A percentile compares a stretch with the other conserved stretches of the same genome.
Evolutionary conservation across 2,888 invertebrate species (phyloP).

Genomic region (Blastobasis lacticolella): DNA sequence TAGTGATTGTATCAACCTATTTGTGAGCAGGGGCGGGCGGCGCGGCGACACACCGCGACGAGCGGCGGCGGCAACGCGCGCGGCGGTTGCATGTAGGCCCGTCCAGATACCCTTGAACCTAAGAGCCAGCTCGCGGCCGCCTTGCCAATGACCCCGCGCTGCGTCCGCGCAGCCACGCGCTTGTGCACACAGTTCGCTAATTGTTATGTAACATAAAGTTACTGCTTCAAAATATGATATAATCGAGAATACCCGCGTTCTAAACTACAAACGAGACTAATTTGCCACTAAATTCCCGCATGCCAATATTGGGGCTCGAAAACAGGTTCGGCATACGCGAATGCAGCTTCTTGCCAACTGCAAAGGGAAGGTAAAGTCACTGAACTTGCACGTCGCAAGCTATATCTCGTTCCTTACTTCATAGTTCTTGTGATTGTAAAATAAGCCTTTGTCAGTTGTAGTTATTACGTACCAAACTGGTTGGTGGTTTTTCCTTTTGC

Average conservation of each 20-base stretch:
- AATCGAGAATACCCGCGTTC: constrained; percentile 10
- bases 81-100: constrained; percentile 50
- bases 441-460: constrained; percentile 44
- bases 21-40: neutral
- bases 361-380: constrained; percentile 64
- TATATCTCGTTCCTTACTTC: constrained; percentile 58
- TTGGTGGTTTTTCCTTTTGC: neutral
- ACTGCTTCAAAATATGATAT: too few species aligned
- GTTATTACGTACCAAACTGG: constrained; percentile 23
- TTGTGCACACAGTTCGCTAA: constrained; percentile 51
- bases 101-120: constrained; percentile 70
- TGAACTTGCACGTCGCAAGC: constrained; percentile 66
- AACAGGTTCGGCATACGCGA: constrained; percentile 64
- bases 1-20: neutral
- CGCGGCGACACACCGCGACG: neutral
- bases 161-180: constrained; percentile 54
- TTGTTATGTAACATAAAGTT: constrained; percentile 62
- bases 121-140: constrained; percentile 74
- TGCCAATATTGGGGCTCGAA: constrained; percentile 55
- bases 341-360: constrained; percentile 63
- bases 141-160: constrained; percentile 77
- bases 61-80: neutral
- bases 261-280: constrained; percentile 32
- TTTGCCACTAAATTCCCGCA: constrained; percentile 35
- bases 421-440: constrained; percentile 64